Conservation (phyloP, 2,888 invertebrate genomes). For the Drosophila paranaensis region DNA sequence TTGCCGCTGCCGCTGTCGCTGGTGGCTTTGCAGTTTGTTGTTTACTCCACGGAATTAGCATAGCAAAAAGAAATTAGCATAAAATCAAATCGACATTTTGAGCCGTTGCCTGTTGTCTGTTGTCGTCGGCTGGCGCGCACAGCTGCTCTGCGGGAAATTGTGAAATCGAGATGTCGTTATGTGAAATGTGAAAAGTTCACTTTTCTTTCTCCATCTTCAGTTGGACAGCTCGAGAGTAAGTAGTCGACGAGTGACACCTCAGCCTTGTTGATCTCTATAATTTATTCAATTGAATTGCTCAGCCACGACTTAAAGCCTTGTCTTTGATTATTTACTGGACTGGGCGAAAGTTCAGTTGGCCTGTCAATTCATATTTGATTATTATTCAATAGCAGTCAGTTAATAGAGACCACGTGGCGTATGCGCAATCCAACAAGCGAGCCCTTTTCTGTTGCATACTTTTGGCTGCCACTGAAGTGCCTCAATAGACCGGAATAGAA, state of each 20-base stretch:
- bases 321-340: not conserved
- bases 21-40: constrained; percentile 50
- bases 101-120: constrained; percentile 22
- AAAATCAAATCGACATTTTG: constrained; percentile 71
- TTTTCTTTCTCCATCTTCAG: constrained; percentile 18
- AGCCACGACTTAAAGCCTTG: not conserved
- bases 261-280: constrained; percentile 6
- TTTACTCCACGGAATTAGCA: constrained; percentile 70
- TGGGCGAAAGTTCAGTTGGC: constrained; percentile 15
- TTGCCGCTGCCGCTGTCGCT: constrained; percentile 4
- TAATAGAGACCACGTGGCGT: constrained; percentile 33
- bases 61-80: constrained; percentile 75
- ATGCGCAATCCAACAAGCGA: constrained; percentile 37
- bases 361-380: constrained; percentile 24
- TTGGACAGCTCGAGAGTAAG: constrained; percentile 1
- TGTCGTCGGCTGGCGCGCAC: constrained; percentile 22
- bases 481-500: not conserved
- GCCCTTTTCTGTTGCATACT: constrained; percentile 26
- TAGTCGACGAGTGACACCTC: not conserved
- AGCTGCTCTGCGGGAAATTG: constrained; percentile 31
- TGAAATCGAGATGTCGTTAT: constrained; percentile 11
- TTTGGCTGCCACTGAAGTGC: constrained; percentile 1
- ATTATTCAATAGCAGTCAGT: constrained; percentile 13
- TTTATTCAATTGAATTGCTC: constrained; percentile 30
- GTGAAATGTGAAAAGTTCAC: constrained; percentile 12